phyloP scores from a whole-genome alignment of 1,140 invertebrate genomes.

The Lucilia sericata region DNA sequence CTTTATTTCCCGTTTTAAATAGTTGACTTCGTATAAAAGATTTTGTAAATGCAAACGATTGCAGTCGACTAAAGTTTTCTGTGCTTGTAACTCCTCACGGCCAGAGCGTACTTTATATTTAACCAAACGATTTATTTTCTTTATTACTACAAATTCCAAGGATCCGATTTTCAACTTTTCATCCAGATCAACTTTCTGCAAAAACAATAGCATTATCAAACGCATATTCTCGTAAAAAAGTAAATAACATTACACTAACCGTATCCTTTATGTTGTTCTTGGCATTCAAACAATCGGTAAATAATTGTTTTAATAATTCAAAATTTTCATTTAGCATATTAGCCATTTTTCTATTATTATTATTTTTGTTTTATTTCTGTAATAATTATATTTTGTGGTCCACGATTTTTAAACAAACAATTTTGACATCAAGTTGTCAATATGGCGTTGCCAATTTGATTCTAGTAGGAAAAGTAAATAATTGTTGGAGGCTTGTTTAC shows the following conservation, averaged over 20 bases:
- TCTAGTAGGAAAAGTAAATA: too few species aligned
- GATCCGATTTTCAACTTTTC: constrained; percentile 78
- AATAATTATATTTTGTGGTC: too few species aligned
- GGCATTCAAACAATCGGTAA: background rate
- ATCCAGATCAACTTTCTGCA: constrained; percentile 70
- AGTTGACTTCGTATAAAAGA: constrained; percentile 93
- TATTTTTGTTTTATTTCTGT: background rate
- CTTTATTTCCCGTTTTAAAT: constrained; percentile 92
- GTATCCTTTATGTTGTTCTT: constrained; percentile 27
- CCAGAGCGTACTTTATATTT: constrained; percentile 87
- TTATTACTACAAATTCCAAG: constrained; percentile 82
- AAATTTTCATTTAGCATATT: constrained; percentile 36
- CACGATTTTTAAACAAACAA: too few species aligned
- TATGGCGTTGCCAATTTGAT: background rate
- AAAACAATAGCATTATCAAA: background rate
- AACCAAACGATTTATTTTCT: constrained; percentile 91
- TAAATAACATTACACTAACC: background rate
- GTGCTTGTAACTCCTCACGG: constrained; percentile 81
- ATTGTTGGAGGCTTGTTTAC: too few species aligned
- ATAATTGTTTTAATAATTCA: constrained; percentile 14
- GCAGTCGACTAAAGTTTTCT: constrained; percentile 89
- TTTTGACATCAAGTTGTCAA: background rate
- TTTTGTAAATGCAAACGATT: constrained; percentile 93
- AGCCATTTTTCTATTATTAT: background rate
- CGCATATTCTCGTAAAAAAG: background rate